Conservation (phyloP, 2,888 invertebrate species). For the Calliscelio sp. region DNA sequence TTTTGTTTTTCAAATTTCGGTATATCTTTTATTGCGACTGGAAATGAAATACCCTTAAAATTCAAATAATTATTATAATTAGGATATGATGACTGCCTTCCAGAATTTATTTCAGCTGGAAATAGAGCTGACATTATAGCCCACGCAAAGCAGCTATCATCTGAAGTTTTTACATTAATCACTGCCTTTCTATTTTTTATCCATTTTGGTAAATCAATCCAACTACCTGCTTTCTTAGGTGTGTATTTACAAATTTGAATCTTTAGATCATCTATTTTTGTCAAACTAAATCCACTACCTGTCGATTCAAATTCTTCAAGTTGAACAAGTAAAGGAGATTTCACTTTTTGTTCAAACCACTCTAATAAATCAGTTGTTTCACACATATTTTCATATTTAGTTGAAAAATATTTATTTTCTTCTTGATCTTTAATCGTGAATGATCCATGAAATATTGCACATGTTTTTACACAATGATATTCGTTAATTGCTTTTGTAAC, state of each 20-base stretch:
- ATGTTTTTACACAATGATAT: not conserved
- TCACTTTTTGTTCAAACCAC: too few relatives aligned
- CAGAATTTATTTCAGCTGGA: too few relatives aligned
- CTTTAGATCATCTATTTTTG: not conserved
- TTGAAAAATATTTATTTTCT: too few relatives aligned
- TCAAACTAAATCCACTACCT: too few relatives aligned
- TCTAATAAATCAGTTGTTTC: too few relatives aligned
- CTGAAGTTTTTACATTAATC: not conserved
- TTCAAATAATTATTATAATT: slow-evolving; percentile 12
- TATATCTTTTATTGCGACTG: slow-evolving; percentile 14
- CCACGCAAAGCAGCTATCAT: slow-evolving; percentile 6
- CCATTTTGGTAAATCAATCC: slow-evolving; percentile 11
- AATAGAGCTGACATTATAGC: slow-evolving; percentile 16
- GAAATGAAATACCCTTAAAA: slow-evolving; percentile 48
- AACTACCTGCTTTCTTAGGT: not conserved
- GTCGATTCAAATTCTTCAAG: too few relatives aligned
- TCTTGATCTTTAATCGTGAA: too few relatives aligned
- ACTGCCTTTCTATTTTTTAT: not conserved
- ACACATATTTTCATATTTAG: too few relatives aligned
- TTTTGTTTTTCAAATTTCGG: slow-evolving; percentile 56
- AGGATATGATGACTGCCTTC: too few relatives aligned
- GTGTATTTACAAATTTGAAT: not conserved
- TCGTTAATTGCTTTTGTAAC: not conserved
- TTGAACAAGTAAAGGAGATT: too few relatives aligned
- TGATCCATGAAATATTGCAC: not conserved